These are phyloP conservation scores for Trachelus troglodyta DNA, from an alignment of 2,888 invertebrate genomes.

Conservation along the genomic window DNA sequence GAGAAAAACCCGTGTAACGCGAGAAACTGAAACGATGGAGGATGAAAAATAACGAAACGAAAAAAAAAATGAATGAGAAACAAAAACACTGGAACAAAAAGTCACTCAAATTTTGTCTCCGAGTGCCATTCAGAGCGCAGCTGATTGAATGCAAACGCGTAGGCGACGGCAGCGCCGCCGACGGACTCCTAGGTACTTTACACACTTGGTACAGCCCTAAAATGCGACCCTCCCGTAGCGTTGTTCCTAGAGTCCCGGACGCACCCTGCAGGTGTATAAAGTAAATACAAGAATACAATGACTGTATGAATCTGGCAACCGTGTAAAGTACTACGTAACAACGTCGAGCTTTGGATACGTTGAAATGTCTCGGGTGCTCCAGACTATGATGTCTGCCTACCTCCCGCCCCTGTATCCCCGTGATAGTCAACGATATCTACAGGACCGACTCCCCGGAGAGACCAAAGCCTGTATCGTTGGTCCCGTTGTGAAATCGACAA, in stretches of 20 bases:
- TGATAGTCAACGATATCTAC: background rate
- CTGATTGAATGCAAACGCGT: constrained; percentile 5
- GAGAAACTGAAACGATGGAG: background rate
- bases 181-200: background rate
- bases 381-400: background rate
- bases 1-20: background rate
- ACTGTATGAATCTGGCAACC: background rate
- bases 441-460: background rate
- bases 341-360: background rate
- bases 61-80: background rate
- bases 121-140: constrained; percentile 26
- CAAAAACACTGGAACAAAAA: constrained; percentile 38
- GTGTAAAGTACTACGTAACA: background rate
- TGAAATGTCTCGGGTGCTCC: background rate
- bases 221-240: background rate
- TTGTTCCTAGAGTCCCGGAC: background rate
- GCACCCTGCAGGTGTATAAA: background rate
- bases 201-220: background rate
- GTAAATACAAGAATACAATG: background rate
- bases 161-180: background rate
- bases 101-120: constrained; percentile 50
- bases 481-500: background rate
- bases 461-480: background rate
- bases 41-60: background rate
- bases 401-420: background rate